Conservation (phyloP, 2,113 vertebrate genomes). For the Dromaius novaehollandiae region DNA sequence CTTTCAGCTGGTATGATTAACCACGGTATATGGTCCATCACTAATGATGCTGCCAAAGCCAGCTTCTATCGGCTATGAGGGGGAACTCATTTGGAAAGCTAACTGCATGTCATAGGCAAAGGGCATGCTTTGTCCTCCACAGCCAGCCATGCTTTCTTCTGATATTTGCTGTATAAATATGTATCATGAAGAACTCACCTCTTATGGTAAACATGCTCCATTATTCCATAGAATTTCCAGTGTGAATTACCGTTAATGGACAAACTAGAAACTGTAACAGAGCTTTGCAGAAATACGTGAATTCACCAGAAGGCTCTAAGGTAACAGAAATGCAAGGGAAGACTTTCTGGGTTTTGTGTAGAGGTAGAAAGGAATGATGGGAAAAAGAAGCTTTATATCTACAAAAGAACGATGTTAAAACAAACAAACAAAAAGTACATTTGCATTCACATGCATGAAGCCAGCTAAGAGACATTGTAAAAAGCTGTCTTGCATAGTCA, state of each 20-base stretch:
- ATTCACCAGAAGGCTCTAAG: neutral
- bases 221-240: constrained; percentile 26
- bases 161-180: constrained; percentile 42
- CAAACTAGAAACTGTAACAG: neutral
- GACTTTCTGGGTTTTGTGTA: neutral
- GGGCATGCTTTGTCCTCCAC: constrained; percentile 31
- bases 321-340: neutral
- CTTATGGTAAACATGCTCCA: neutral
- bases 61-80: constrained; percentile 48
- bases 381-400: neutral
- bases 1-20: constrained; percentile 60
- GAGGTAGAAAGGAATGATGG: neutral
- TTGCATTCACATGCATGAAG: neutral
- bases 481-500: neutral
- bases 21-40: constrained; percentile 52
- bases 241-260: neutral
- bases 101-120: constrained; percentile 53
- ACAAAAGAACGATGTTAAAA: neutral
- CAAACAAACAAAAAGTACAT: neutral
- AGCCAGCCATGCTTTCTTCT: constrained; percentile 16
- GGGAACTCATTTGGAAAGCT: constrained; percentile 66
- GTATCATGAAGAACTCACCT: constrained; percentile 46
- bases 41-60: constrained; percentile 65
- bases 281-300: neutral
- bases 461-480: neutral